Conservation (phyloP, 2,797 vertebrate genomes). For the Enteromius trimaculatus region DNA sequence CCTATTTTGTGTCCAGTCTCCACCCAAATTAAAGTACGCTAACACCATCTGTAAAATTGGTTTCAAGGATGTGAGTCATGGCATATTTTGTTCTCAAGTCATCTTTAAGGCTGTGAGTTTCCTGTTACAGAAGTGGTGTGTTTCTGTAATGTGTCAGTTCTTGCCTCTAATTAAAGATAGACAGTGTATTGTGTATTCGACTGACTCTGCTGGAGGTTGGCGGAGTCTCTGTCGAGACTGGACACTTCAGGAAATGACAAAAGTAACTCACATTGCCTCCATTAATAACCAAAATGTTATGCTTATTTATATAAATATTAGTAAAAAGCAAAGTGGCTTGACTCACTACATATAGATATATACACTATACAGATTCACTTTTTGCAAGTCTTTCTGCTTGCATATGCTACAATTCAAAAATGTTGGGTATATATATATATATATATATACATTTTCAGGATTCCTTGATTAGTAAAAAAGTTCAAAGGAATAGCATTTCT, state of each 20-base stretch:
- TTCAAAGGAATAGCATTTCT: neutral
- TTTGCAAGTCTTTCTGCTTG: too few relatives aligned
- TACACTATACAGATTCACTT: too few relatives aligned
- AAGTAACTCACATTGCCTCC: neutral
- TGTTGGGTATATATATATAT: too few relatives aligned
- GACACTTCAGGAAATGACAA: constrained; percentile 17
- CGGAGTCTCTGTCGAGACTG: constrained; percentile 30
- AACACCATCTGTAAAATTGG: constrained; percentile 5
- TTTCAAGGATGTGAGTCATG: constrained; percentile 18
- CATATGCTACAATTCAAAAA: too few relatives aligned
- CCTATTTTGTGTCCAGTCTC: constrained; percentile 6
- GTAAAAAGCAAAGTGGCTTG: too few relatives aligned
- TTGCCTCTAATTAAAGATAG: constrained; percentile 36
- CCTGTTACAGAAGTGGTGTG: constrained; percentile 30
- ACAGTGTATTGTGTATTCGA: neutral
- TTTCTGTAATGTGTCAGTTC: constrained; percentile 24
- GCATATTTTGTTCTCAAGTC: neutral
- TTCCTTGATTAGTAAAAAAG: neutral
- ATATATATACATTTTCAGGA: too few relatives aligned
- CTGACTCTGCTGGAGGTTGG: neutral
- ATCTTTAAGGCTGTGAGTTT: constrained; percentile 15
- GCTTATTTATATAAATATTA: too few relatives aligned
- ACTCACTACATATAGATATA: too few relatives aligned
- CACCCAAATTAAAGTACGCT: constrained; percentile 21
- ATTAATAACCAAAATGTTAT: too few relatives aligned